Evolutionary conservation across 2,797 vertebrate species (phyloP).

Genomic region (Strix occidentalis): DNA sequence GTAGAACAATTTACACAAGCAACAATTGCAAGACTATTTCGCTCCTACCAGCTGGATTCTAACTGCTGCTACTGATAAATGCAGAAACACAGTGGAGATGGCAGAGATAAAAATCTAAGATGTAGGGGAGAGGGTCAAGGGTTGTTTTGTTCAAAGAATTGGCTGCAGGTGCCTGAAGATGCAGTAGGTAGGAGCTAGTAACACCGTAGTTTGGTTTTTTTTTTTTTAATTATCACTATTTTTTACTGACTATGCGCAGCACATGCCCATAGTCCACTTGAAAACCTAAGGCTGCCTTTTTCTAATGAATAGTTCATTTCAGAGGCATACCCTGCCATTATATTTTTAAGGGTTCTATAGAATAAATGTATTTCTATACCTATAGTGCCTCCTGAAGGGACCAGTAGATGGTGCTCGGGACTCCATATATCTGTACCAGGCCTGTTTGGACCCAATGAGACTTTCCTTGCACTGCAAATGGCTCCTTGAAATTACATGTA

Average conservation of each 20-base stretch:
- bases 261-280: neutral
- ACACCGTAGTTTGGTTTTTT: neutral
- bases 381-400: neutral
- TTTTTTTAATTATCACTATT: neutral
- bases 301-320: neutral
- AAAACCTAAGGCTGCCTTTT: neutral
- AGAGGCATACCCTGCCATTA: neutral
- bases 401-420: neutral
- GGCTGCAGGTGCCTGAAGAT: neutral
- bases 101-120: neutral
- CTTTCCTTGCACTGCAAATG: neutral
- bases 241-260: neutral
- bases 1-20: neutral
- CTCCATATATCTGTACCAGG: neutral
- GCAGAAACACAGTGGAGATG: neutral
- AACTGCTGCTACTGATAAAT: neutral
- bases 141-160: neutral
- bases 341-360: neutral
- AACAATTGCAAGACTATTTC: neutral
- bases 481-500: neutral
- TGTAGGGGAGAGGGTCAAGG: neutral
- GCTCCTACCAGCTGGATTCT: neutral
- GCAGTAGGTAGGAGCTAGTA: neutral
- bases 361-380: neutral
- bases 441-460: fast-evolving